Evolutionary conservation across 2,113 vertebrate species (phyloP), one percentile per base, ranked within the genome.

Genomic region (Hystrix cristata): DNA sequence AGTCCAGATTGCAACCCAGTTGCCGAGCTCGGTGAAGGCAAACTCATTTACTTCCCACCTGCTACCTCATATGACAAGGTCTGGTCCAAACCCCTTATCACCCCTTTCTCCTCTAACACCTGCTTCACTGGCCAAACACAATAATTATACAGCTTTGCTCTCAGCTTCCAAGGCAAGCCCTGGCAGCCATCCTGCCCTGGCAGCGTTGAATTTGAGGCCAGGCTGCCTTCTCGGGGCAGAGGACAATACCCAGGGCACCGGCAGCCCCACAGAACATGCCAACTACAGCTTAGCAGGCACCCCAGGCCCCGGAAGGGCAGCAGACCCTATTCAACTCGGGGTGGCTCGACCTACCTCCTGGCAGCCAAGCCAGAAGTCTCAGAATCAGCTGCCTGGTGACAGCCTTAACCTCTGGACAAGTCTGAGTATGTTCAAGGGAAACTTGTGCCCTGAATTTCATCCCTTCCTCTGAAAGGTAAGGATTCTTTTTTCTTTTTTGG

Each of bases 261-360:
- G 51, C 0, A 0, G 60, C 72, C 83, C 69, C 18, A 12, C 14
- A 46, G 59, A 51, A 83, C 25, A 91, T 59, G 82, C 62, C 92
- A 91, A 85, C 55, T 25, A 67, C 46, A 84, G 55, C 64, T 10
- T 0, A 23, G 48, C 38, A 87, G 59, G 76, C 3, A 29, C 23
- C 62, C 48, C 9, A 72, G 91, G 51, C n/a, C 43, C n/a, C 0
- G 0, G 87, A 65, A 94, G 82, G 21, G 59, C 79, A n/a, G 43
- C 79, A 93, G 72, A 91, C 78, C 51, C 91, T 76, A 1, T 95
- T 96, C 93, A 74, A 27, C 25, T 79, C 69, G 85, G 76, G 51
- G 51, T 29, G 27, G 59, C 31, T 81, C 83, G 48, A 38, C 48
- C 25, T 59, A 62, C 19, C 38, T 78, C 91, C 80, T 93, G 71